These are phyloP conservation scores for Lepidocyrtoides sp. DNA, from an alignment of 2,888 invertebrate species.

Conservation along the genomic window DNA sequence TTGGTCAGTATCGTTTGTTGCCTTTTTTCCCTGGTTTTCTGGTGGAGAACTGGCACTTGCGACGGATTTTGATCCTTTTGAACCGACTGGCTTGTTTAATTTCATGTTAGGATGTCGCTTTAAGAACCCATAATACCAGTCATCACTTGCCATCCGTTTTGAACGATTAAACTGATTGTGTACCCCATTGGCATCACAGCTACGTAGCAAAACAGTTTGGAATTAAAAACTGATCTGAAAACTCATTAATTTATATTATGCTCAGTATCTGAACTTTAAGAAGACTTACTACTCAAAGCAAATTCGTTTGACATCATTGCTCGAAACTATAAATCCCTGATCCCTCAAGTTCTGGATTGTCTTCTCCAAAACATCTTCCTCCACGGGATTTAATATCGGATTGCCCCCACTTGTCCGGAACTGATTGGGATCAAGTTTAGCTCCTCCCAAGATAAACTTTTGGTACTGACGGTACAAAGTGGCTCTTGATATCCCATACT, in stretches of 20 bases:
- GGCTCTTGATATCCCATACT: slow-evolving; percentile 84
- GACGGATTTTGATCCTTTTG: too few relatives aligned
- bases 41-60: too few relatives aligned
- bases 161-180: slow-evolving; percentile 85
- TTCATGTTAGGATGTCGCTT: slow-evolving; percentile 65
- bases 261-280: too few relatives aligned
- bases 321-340: slow-evolving; percentile 84
- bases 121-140: slow-evolving; percentile 85
- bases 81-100: slow-evolving; percentile 64
- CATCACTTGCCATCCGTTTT: slow-evolving; percentile 85
- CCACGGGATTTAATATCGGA: slow-evolving; percentile 84
- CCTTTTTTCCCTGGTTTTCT: too few relatives aligned
- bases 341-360: slow-evolving; percentile 84
- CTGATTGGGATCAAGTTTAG: slow-evolving; percentile 83
- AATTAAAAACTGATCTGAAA: too few relatives aligned
- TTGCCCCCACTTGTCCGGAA: slow-evolving; percentile 85
- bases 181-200: slow-evolving; percentile 84
- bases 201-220: too few relatives aligned
- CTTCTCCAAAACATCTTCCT: slow-evolving; percentile 85
- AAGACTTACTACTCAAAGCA: slow-evolving; percentile 84
- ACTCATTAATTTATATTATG: too few relatives aligned
- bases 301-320: slow-evolving; percentile 84
- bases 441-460: slow-evolving; percentile 83
- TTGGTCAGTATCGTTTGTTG: too few relatives aligned
- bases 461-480: slow-evolving; percentile 85